Evolutionary conservation across 2,797 vertebrate genomes (phyloP), one percentile per base, ranked within the genome.

Genomic region (Meda fulgida): DNA sequence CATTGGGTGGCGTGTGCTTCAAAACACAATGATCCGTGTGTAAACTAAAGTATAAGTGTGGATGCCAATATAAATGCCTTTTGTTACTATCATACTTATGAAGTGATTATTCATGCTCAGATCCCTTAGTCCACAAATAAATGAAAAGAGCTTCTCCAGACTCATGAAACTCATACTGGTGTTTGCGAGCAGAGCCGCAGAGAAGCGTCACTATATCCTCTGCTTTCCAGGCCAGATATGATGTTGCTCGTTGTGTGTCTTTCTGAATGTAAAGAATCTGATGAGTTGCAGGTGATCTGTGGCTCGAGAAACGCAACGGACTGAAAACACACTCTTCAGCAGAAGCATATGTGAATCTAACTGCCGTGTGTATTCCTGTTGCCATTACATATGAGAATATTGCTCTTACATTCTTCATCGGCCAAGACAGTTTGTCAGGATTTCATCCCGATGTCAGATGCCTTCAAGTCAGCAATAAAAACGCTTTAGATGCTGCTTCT

Each of bases 71-170:
- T 29, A 72, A 81, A 63, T 10, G 53, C 19, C 53, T 82, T 72
- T 60, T 81, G 53, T 63, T 43, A 72, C 29, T n/a, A 73, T 63
- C 69, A n/a, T 48, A 78, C 38, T 60, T 67, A 66, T 75, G 65
- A 67, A 66, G 58, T 6, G 34, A 75, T 77, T 76, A 66, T 76
- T 77, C 72, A 77, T 76, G 43, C 23, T 51, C 71, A 65, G 71
- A 75, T 83, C 58, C 58, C 31, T 55, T 73, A 72, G 67, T 65
- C 58, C 71, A 71, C 53, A 63, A 63, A 60, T 48, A 70, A 80
- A 79, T 85, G 55, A 80, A 85, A 80, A 80, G 67, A 79, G 31
- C 81, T 65, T 38, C 58, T 36, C 43, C 81, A 65, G 81, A 75
- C 71, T 83, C 43, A 76, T 67, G 66, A 83, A 38, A 76, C 43